Evolutionary conservation across 2,113 vertebrate genomes (phyloP), one percentile per base, ranked within the genome.

Genomic region (Tylochromis polylepis): DNA sequence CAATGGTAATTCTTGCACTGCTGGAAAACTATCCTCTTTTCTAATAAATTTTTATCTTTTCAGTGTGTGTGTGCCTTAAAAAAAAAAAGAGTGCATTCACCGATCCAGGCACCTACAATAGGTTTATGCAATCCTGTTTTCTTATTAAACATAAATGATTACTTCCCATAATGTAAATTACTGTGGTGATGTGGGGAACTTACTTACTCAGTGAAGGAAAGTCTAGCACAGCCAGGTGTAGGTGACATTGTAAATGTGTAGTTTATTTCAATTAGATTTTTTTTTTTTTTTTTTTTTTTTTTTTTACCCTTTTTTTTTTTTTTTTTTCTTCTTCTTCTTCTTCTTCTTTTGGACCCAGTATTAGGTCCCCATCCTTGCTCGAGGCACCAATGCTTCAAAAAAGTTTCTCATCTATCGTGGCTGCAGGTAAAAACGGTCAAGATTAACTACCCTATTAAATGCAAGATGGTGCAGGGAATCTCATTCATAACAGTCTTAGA

Each of bases 391-490:
- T 70, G 16, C 43, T 83, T 79, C 16, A 88, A 46, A 80, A 83
- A 86, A 41, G 34, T 78, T 83, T 31, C 18, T 75, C 82, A 89
- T 90, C 59, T 67, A 56, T 92, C 70, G 55, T 81, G 7, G 77
- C 84, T 87, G 59, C 85, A 82, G 83, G 81, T 80, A 85, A 83
- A 83, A 92, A 88, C 18, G 72, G 84, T 85, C 55, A 27, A 83
- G 85, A 90, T 90, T 75, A 92, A 90, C 75, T 90, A 85, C 46
- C 31, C 27, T 20, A 82, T 91, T 90, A 90, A 84, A 62, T 77
- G 59, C 36, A 75, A 82, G 60, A 43, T 82, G 81, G 60, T 78
- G 60, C 79, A 12, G 75, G 67, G 67, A 89, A 72, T 75, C 67
- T 81, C 67, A 86, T 91, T 92, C 65, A 90, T 82, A 60, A 59